Base-by-base conservation (phyloP, 2,113 vertebrate species). In the Monarcha castaneiventris region DNA sequence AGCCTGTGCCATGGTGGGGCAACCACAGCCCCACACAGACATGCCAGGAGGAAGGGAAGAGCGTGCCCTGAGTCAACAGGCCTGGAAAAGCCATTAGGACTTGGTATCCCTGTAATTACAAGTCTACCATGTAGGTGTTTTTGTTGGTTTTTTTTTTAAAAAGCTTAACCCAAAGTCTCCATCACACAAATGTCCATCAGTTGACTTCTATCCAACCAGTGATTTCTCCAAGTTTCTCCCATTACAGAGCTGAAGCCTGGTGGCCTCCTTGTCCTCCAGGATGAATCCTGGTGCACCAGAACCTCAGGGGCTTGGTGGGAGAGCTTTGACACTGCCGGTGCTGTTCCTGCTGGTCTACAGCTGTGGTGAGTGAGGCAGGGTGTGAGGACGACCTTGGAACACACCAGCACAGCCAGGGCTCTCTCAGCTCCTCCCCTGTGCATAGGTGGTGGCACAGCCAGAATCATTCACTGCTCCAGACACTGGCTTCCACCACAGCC, bases 11-110 rank as follows among this genome's bases (percentile, higher is more conserved):
- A 0, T 0, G 5, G 43, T 6, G 15, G 72, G 33, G n/a, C 0
- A 0, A 52, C 58, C 32, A 4, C 71, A 76, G 82, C n/a, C 61
- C 64, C 0, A 3, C 33, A 39, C 1, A 5, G 84, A 81, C 73
- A 55, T 1, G 27, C 32, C 0, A 0, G 35, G 19, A 91, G 52
- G 35, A 79, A 49, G 32, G n/a, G 8, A 37, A 46, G 56, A 90
- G 32, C 0, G 0, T 69, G 71, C 9, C 26, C 20, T 0, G 0
- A 37, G 32, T 85, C n/a, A 90, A 39, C 22, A 91, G n/a, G 44
- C 16, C 27, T 69, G 58, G n/a, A 87, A 87, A 82, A 79, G 35
- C 41, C 55, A 51, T 37, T 49, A 33, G 30, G 44, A 56, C 37
- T 56, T 1, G 0, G 29, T 66, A 44, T 43, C 1, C 1, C 35